Evolutionary conservation across 2,113 vertebrate species (phyloP), one percentile per base, ranked within the genome.

Genomic region (Psettodes erumei): DNA sequence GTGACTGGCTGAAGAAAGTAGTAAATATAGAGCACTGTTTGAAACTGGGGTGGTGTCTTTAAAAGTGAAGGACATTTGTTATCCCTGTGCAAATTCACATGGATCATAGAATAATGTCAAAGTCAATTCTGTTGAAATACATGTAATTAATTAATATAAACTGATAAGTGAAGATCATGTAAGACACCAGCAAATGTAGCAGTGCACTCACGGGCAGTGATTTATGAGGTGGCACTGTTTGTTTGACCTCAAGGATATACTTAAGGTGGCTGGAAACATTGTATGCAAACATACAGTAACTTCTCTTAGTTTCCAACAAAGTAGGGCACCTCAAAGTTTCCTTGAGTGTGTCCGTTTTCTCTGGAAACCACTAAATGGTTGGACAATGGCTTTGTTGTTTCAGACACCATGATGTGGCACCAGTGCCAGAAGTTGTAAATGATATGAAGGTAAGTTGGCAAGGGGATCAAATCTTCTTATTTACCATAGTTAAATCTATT

Each of bases 401-500:
- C 68, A 95, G 94, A 79, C 91, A 92, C 77, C 94, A 95, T 70
- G 87, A 93, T 8, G 91, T 95, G 8, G 91, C 92, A 4, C 93
- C 94, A 7, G 75, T 94, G 45, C 86, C 92, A 51, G 94, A 95
- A 61, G 90, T 94, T 50, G 83, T 91, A 30, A 92, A 88, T 47
- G 93, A 94, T 42, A 93, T 95, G 94, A 95, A 94, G 92, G 94
- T 92, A 68, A 60, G 79, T 23, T 50, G 19, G 12, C 11, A 12
- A 23, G 23, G 19, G n/a, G 43, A n/a, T 45, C 45, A 11, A 7
- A 27, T 32, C 8, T 10, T 40, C 8, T 40, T 68, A 12, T n/a
- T 32, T 11, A 4, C 3, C 7, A 21, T 0, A 15, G 40, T 2
- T 19, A 12, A 8, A 21, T 61, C 13, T 33, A 28, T 71, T 12